phyloP scores from a whole-genome alignment of 2,797 vertebrate species.

The Gallirallus australis region DNA sequence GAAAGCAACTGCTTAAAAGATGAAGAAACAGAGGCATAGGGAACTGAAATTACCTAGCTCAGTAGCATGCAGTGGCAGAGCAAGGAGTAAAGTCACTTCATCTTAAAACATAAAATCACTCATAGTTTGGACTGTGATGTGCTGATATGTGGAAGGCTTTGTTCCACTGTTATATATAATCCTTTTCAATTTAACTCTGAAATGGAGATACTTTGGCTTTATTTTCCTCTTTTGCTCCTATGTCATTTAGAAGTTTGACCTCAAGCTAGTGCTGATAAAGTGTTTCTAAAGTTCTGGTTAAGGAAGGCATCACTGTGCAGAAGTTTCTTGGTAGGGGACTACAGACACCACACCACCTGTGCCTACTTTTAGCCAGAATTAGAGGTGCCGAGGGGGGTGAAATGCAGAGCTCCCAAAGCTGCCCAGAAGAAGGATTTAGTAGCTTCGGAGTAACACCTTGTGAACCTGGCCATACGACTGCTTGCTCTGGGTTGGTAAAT shows the following conservation, averaged over 20 bases:
- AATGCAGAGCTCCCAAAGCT: not conserved
- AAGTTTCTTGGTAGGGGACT: not conserved
- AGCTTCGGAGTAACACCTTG: not conserved
- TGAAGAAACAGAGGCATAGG: not conserved
- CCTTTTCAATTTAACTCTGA: not conserved
- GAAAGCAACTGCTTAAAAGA: not conserved
- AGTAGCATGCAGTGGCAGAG: not conserved
- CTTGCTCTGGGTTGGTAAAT: constrained; percentile 27
- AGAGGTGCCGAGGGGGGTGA: not conserved
- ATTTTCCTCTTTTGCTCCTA: not conserved
- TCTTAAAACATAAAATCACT: not conserved
- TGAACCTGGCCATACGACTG: not conserved
- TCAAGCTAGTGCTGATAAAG: not conserved
- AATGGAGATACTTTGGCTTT: not conserved
- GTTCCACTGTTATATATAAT: not conserved
- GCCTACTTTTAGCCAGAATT: not conserved
- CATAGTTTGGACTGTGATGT: not conserved
- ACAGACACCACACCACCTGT: not conserved
- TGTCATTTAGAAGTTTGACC: not conserved
- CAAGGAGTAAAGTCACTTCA: not conserved
- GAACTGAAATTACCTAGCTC: not conserved
- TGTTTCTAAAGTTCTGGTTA: not conserved
- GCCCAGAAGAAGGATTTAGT: not conserved
- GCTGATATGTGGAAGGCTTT: not conserved
- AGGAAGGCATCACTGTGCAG: not conserved